A percentile compares a stretch with the other conserved stretches of the same genome.
Evolutionary conservation across 2,888 invertebrate genomes (phyloP).

Genomic region (Machimus atricapillus): DNA sequence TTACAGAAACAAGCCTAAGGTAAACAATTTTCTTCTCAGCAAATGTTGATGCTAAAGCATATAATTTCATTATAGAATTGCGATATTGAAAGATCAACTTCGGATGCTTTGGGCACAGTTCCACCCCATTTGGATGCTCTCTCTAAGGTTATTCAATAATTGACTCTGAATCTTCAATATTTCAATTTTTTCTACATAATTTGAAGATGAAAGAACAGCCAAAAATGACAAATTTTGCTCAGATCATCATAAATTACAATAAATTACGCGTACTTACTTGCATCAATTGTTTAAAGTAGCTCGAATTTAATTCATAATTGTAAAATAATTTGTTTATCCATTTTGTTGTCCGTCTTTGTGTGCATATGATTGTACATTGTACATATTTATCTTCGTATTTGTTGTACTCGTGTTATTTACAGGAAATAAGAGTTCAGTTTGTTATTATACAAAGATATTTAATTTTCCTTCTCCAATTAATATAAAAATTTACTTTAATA

Average conservation of each 20-base stretch:
- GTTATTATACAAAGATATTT: not conserved
- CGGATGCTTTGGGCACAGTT: slow-evolving; percentile 77
- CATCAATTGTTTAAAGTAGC: not conserved
- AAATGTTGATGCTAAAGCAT: not conserved
- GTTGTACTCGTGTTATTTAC: not conserved
- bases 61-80: slow-evolving; percentile 66
- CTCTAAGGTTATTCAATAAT: slow-evolving; percentile 3
- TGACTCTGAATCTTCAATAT: not conserved
- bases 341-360: not conserved
- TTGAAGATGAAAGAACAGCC: not conserved
- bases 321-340: not conserved
- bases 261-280: not conserved
- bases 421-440: not conserved
- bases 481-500: not conserved
- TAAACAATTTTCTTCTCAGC: slow-evolving; percentile 53
- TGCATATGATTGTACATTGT: not conserved
- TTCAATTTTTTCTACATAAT: not conserved
- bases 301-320: not conserved
- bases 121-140: slow-evolving; percentile 74
- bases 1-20: slow-evolving; percentile 80
- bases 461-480: not conserved
- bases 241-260: not conserved
- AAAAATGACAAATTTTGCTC: not conserved
- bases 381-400: not conserved
- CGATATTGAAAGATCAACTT: slow-evolving; percentile 70